Conservation (phyloP, 2,113 vertebrate species). For the Sminthopsis crassicaudata region DNA sequence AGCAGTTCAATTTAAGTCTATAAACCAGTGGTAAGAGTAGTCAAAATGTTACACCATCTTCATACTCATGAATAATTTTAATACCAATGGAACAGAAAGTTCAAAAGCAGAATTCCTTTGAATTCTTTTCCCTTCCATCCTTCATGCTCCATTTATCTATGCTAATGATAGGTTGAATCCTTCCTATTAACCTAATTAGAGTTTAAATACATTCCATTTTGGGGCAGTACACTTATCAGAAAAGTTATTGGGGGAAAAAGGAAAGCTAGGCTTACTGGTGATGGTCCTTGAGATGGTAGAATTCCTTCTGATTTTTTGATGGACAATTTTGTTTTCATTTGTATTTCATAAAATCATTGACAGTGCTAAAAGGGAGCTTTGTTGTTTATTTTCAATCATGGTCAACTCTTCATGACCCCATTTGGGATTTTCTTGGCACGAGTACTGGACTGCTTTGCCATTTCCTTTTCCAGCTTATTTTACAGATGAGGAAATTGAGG, state of each 20-base stretch:
- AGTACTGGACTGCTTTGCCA: neutral
- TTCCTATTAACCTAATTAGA: slow-evolving; percentile 3
- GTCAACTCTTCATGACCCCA: neutral
- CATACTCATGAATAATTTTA: neutral
- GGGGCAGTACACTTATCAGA: neutral
- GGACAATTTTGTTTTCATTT: neutral
- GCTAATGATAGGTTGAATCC: neutral
- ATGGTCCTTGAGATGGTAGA: neutral
- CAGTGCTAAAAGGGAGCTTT: neutral
- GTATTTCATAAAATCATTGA: neutral
- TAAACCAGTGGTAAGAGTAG: neutral
- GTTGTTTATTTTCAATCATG: neutral
- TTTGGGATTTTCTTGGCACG: neutral
- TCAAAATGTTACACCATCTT: neutral
- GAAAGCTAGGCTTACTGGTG: slow-evolving; percentile 6
- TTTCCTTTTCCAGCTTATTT: neutral
- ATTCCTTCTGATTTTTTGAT: neutral
- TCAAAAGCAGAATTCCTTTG: neutral
- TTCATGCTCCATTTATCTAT: neutral
- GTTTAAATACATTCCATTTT: neutral
- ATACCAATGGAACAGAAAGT: neutral
- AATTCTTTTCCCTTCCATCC: neutral
- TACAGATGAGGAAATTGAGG: too few relatives aligned
- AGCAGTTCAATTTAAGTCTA: neutral
- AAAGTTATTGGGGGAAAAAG: neutral